Evolutionary conservation across 2,797 vertebrate species (phyloP), one percentile per base, ranked within the genome.

Genomic region (Coccyzus lansbergi): DNA sequence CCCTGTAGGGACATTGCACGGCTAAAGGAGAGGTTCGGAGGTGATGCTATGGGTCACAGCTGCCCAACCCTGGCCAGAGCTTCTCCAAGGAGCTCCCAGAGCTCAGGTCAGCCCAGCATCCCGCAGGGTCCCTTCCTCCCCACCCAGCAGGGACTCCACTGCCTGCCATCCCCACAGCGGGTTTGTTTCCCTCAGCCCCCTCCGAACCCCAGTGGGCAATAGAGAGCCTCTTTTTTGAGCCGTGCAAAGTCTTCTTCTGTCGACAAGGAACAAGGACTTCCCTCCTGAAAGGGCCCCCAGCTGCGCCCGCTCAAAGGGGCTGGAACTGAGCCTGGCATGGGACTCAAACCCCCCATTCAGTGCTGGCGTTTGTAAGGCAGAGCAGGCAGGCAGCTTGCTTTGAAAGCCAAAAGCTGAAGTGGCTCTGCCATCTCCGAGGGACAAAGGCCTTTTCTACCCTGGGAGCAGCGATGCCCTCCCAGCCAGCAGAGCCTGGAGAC

Each of bases 371-470:
- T 94, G 90, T 67, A 24, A 93, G 81, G 95, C 92, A 83, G 59
- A 90, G 87, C 91, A 92, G 94, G 65, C 68, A 79, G 65, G 49
- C 84, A 49, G 90, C 88, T 67, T 2, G 31, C 72, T 92, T 92
- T 13, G 4, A 64, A 76, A 94, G 84, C 89, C 91, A 91, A 87
- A 55, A 84, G 68, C 94, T 93, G 91, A 86, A 80, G 91, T 52
- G 63, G 84, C 68, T 93, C 72, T 70, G 89, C 89, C 89, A 77
- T 75, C 93, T 69, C 92, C 1, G 87, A 33, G 62, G 72, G 10
- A 96, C 95, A 96, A 95, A 95, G 94, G 91, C 69, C 96, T 95
- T 95, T 96, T 96, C 90, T 92, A 85, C 94, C 93, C 79, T 1
- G n/a, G 91, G 76, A 96, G 12, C 94, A 95, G 87, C 6, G 4